These are phyloP conservation scores for Uloborus diversus DNA, from an alignment of 1,140 invertebrate species.

Conservation along the genomic window DNA sequence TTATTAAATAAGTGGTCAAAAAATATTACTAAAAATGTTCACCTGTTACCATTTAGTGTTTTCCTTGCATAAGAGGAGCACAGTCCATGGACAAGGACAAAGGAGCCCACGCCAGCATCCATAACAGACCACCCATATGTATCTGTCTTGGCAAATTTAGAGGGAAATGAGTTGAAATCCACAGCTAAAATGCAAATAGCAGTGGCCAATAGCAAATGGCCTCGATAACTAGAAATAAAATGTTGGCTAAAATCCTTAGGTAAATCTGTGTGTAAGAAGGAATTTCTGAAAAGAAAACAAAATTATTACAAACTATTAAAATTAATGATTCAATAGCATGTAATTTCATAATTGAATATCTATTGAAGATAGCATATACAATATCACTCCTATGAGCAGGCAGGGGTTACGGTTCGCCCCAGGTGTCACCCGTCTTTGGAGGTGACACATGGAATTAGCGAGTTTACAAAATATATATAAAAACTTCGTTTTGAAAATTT, in stretches of 20 bases:
- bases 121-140: constrained; percentile 88
- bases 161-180: constrained; percentile 88
- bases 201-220: constrained; percentile 75
- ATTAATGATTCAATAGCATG: background rate
- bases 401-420: too few species aligned
- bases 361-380: background rate
- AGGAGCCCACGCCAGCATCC: constrained; percentile 93
- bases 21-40: too few species aligned
- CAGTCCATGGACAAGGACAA: constrained; percentile 75
- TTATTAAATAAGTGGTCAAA: too few species aligned
- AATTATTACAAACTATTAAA: background rate
- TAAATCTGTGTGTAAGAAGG: background rate
- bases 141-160: constrained; percentile 86
- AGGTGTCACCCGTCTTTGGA: too few species aligned
- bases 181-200: constrained; percentile 88
- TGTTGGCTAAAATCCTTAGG: constrained; percentile 10
- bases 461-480: too few species aligned
- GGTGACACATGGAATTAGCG: too few species aligned
- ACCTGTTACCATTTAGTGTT: too few species aligned
- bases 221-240: constrained; percentile 57
- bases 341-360: background rate
- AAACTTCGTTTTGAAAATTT: too few species aligned
- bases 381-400: background rate
- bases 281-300: background rate
- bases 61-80: constrained; percentile 51